Base-by-base conservation (phyloP, 2,888 invertebrate genomes). In the Hermodice carunculata region DNA sequence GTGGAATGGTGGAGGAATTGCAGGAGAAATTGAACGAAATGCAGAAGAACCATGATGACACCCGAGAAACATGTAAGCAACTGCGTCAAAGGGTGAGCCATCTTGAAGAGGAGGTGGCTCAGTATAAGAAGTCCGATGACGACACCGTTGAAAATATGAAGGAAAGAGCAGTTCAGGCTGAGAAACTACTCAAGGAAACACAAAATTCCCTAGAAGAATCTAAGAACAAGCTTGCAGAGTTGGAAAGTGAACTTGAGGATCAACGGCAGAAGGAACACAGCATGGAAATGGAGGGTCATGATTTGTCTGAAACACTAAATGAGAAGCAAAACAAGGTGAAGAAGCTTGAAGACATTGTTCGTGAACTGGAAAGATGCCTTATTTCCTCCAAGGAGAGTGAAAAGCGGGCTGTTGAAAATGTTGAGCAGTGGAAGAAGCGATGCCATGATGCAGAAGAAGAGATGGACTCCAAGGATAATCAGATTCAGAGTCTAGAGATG, bases 341-440 rank as follows among this genome's bases (percentile, higher is more conserved):
- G 1, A 31, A 43, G 2, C 28, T 61, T 3, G 61, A 53, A n/a
- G 53, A 32, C 32, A 32, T 54, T 19, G 46, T 61, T 1, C 31
- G 54, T n/a, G 64, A 61, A n/a, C 43, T 64, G n/a, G 54, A 64
- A 44, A 44, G 17, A 14, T 60, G 60, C 24, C 40, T 64, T n/a
- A 60, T 44, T 2, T 60, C 57, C 19, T 37, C 64, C 11, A 60
- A 61, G 40, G 44, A 43, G 24, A 44, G 54, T 11, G 48, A 61
- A 24, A 24, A 43, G 24, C 17, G 24, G 19, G 46, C 53, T 2
- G 44, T 29, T n/a, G 61, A 54, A 4, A 42, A 6, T 5, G 40
- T 40, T 3, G 61, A 61, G 28, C 28, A 14, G 24, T 59, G 28
- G 48, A 43, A 32, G n/a, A 40, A 54, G 32, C 53, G 54, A 32